Conservation (phyloP, 30 jellyfish, hydroid and myxozoan species). For the Turritopsis dohrnii region DNA sequence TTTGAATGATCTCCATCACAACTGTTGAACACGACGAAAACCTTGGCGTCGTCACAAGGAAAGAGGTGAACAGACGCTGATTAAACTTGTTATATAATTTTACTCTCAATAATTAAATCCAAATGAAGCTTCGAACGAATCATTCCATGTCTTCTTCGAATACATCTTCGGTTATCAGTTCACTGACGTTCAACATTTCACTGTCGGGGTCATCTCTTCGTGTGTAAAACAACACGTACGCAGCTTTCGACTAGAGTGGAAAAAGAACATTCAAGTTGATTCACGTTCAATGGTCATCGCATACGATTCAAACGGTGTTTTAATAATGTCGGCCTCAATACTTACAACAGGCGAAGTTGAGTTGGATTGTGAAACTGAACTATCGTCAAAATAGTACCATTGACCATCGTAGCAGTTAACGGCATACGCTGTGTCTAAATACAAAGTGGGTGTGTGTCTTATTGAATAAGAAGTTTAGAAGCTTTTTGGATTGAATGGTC, state of each 20-base stretch:
- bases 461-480: too few relatives aligned
- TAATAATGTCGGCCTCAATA: too few relatives aligned
- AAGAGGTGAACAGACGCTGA: too few relatives aligned
- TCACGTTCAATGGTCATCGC: not conserved
- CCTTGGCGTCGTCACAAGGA: not conserved
- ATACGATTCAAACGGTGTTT: too few relatives aligned
- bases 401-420: slow-evolving; percentile 77
- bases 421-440: slow-evolving; percentile 81
- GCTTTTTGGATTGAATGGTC: not conserved
- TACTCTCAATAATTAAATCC: not conserved
- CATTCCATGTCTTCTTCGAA: not conserved
- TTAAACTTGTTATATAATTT: not conserved
- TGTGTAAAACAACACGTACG: slow-evolving; percentile 77
- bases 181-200: slow-evolving; percentile 67
- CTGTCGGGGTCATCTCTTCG: slow-evolving; percentile 90
- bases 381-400: slow-evolving; percentile 93
- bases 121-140: not conserved
- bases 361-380: slow-evolving; percentile 66
- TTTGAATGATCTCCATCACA: too few relatives aligned
- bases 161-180: slow-evolving; percentile 61
- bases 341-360: slow-evolving; percentile 69
- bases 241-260: slow-evolving; percentile 80
- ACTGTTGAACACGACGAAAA: not conserved
- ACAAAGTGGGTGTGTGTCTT: not conserved
- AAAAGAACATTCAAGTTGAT: slow-evolving; percentile 17